Base-by-base conservation (phyloP, 2,113 vertebrate species). In the Gymnarchus niloticus region DNA sequence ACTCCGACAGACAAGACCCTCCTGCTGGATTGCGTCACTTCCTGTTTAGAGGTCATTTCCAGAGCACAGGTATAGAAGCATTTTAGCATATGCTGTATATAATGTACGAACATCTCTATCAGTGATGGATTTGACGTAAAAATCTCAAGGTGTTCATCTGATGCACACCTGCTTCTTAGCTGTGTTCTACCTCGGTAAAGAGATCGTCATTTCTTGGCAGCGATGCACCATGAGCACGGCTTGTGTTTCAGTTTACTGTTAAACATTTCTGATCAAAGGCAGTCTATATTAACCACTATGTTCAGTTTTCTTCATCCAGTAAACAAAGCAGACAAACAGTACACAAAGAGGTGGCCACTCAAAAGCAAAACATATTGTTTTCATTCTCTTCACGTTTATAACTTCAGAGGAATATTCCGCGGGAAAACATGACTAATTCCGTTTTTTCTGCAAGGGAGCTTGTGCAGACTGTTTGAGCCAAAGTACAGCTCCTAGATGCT, bases 391-490 rank as follows among this genome's bases (percentile, higher is more conserved):
- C 46, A 25, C 41, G 46, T 49, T 49, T 49, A 49, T 78, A 49
- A 78, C 41, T 44, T 78, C 10, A 17, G 76, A 19, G 76, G 76
- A 80, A 77, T 41, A 77, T 77, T 77, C 73, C 73, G 44, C 5
- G 73, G 41, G 41, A 77, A 73, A 41, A 73, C 41, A 80, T 80
- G 76, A 80, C 76, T 80, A 80, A 80, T 80, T 80, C 37, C 23
- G 76, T 78, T 48, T 48, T 21, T 48, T n/a, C 46, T n/a, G 76
- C n/a, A 21, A 48, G 19, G 23, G 41, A 49, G 46, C 76, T 80
- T 25, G 48, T 28, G 23, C 25, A 23, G 77, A 51, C 77, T 19
- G 23, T 9, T 23, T 1, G n/a, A 81, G 44, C 77, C 77, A 81
- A 25, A 51, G 48, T 14, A 81, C 41, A 49, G 77, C 23, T 23